A percentile compares a stretch with the other conserved stretches of the same genome.
Conservation (phyloP, 2,888 invertebrate genomes). For the Chaitophorus viminalis region DNA sequence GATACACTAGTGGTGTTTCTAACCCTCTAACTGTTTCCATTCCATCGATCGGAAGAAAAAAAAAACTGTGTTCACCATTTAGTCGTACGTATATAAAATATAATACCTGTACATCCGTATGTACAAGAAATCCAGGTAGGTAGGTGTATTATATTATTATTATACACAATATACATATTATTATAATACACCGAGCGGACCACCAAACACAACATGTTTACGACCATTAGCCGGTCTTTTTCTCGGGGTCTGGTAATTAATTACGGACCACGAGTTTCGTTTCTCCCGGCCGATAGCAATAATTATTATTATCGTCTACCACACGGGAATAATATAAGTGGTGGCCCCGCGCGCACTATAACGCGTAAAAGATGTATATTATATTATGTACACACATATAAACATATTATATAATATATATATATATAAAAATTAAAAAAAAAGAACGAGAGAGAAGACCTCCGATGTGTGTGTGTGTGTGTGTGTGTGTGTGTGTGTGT, state of each 20-base stretch:
- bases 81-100: no score
- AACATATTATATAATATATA: neutral
- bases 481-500: no score
- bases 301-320: constrained; percentile 44
- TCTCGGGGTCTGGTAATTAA: constrained; percentile 54
- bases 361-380: neutral
- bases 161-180: neutral
- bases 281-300: constrained; percentile 32
- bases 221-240: constrained; percentile 60
- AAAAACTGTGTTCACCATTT: no score
- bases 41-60: neutral
- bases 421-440: neutral
- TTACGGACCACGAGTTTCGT: constrained; percentile 49
- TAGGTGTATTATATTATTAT: neutral
- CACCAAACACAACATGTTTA: constrained; percentile 52
- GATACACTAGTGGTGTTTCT: neutral
- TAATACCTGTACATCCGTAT: neutral
- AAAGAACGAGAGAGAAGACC: neutral
- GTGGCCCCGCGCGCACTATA: neutral
- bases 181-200: constrained; percentile 14
- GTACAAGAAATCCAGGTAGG: neutral
- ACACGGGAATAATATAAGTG: neutral
- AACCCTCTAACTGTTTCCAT: neutral
- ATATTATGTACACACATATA: neutral
- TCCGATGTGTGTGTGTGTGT: neutral